Conservation (phyloP, 1,140 invertebrate genomes). For the Platorchestia sp. region DNA sequence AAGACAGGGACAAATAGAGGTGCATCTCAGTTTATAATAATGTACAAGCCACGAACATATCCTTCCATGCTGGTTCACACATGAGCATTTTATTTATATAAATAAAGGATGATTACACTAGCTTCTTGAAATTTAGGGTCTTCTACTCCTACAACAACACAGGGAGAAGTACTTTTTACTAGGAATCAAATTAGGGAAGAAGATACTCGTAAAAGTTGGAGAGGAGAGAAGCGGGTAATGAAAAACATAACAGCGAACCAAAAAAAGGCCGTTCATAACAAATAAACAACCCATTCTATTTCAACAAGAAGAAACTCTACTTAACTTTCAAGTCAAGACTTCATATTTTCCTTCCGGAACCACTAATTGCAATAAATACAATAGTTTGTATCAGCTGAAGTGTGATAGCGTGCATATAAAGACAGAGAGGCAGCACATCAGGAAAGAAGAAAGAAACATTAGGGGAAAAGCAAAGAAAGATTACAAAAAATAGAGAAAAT, state of each 20-base stretch:
- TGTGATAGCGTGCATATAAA: background rate
- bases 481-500: background rate
- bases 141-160: no score
- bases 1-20: background rate
- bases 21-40: background rate
- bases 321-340: no score
- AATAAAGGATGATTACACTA: background rate
- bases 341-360: no score
- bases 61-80: background rate
- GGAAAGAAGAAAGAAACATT: background rate
- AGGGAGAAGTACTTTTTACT: background rate
- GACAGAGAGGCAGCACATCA: background rate
- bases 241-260: background rate
- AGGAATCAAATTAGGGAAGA: background rate
- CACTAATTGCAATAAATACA: no score
- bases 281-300: no score
- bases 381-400: no score
- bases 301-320: no score
- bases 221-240: background rate
- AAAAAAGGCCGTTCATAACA: no score
- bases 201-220: background rate
- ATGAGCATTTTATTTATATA: background rate
- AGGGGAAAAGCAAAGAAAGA: background rate
- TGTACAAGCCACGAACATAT: background rate
- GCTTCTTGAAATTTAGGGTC: no score